Conservation (phyloP, 1,140 invertebrate genomes). For the Drosophila serrata region DNA sequence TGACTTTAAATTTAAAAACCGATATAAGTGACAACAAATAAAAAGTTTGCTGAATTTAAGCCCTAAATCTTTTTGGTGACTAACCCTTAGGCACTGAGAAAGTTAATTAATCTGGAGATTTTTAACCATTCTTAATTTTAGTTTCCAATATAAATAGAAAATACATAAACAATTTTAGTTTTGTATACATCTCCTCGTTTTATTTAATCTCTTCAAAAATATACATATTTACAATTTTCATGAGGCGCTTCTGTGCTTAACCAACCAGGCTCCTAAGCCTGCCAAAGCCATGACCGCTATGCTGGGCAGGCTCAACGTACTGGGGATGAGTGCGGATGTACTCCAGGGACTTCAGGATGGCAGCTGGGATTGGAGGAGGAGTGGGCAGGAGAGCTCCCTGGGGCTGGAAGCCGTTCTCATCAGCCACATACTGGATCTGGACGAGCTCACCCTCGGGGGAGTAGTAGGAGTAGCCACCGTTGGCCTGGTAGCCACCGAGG, state of each 20-base stretch:
- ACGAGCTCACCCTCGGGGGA: slow-evolving; percentile 85
- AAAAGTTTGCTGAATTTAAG: not conserved
- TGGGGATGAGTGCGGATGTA: slow-evolving; percentile 87
- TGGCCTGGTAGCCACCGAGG: slow-evolving; percentile 44
- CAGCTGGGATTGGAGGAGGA: slow-evolving; percentile 91
- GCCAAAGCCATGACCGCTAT: not conserved
- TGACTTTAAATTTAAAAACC: not conserved
- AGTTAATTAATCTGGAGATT: too few species aligned
- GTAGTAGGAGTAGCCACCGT: slow-evolving; percentile 55
- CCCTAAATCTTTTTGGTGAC: too few species aligned
- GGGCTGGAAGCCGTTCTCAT: slow-evolving; percentile 92
- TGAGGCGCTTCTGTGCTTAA: slow-evolving; percentile 24
- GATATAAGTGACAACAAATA: slow-evolving; percentile 7
- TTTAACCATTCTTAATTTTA: too few species aligned
- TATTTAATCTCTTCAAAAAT: slow-evolving; percentile 21
- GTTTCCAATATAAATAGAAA: too few species aligned
- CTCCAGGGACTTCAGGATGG: slow-evolving; percentile 88
- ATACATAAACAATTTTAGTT: not conserved
- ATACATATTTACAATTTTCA: slow-evolving; percentile 23
- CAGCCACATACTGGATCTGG: slow-evolving; percentile 89
- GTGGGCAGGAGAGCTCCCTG: slow-evolving; percentile 91
- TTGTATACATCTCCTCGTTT: slow-evolving; percentile 8
- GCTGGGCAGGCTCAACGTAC: slow-evolving; percentile 37
- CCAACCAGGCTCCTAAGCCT: not conserved
- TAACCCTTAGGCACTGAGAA: not conserved